Percentiles rank a stretch among this genome's conserved stretches.
These are phyloP conservation scores for Monopis laevigella DNA, from an alignment of 2,888 invertebrate genomes.

Conservation along the genomic window DNA sequence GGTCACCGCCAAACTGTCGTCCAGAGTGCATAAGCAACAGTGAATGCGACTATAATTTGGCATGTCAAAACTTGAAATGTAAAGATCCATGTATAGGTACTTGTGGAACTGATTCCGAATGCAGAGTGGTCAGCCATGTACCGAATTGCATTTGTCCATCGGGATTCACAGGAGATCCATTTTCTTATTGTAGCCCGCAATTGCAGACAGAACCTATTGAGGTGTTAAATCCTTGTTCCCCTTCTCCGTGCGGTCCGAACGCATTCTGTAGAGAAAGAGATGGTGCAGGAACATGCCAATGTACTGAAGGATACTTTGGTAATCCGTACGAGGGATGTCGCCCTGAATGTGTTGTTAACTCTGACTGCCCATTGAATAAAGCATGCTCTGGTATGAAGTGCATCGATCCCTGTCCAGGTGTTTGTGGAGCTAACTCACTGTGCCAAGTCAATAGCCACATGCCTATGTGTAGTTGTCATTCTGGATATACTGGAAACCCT, in stretches of 20 bases:
- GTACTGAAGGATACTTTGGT: slow-evolving; percentile 71
- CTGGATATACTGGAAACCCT: slow-evolving; percentile 74
- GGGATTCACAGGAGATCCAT: slow-evolving; percentile 82
- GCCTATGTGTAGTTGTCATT: slow-evolving; percentile 75
- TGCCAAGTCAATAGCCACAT: slow-evolving; percentile 80
- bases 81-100: slow-evolving; percentile 76
- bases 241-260: slow-evolving; percentile 72
- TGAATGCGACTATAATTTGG: slow-evolving; percentile 75
- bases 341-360: slow-evolving; percentile 77
- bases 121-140: slow-evolving; percentile 79
- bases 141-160: slow-evolving; percentile 75
- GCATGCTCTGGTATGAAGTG: slow-evolving; percentile 80
- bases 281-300: slow-evolving; percentile 74
- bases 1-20: slow-evolving; percentile 78
- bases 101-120: slow-evolving; percentile 79
- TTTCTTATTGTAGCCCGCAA: slow-evolving; percentile 67
- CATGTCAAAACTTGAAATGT: slow-evolving; percentile 81
- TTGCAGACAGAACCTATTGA: slow-evolving; percentile 41
- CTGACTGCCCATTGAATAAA: slow-evolving; percentile 75
- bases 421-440: slow-evolving; percentile 77
- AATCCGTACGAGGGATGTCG: slow-evolving; percentile 83
- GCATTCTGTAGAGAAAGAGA: slow-evolving; percentile 69
- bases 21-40: slow-evolving; percentile 83
- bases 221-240: slow-evolving; percentile 69
- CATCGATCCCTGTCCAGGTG: slow-evolving; percentile 80